Percentiles rank a stretch among this genome's conserved stretches.
phyloP scores from a whole-genome alignment of 2,888 invertebrate genomes.

The Thelaira solivaga region DNA sequence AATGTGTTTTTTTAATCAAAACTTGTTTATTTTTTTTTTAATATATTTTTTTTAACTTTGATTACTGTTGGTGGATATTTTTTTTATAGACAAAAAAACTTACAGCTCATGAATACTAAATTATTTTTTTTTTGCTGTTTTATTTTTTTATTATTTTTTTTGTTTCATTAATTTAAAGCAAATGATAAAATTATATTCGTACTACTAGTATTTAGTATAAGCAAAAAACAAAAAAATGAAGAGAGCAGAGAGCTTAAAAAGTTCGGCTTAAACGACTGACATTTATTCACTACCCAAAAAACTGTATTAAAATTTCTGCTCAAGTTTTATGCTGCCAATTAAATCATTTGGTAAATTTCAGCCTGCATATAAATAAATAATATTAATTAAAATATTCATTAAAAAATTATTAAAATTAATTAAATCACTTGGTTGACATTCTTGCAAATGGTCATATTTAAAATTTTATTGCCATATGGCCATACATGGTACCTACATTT shows the following conservation, averaged over 20 bases:
- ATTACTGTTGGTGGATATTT: neutral
- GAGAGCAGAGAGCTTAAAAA: neutral
- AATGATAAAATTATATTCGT: slow-evolving; percentile 31
- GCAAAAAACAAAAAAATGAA: neutral
- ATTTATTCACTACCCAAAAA: neutral
- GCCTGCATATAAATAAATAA: too few species aligned
- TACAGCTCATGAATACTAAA: slow-evolving; percentile 39
- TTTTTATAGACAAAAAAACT: slow-evolving; percentile 21
- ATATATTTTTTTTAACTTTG: neutral
- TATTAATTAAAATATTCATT: too few species aligned
- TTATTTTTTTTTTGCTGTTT: neutral
- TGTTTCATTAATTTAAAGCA: neutral
- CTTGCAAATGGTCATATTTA: too few species aligned
- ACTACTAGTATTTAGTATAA: too few species aligned
- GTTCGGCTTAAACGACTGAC: neutral
- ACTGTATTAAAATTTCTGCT: too few species aligned
- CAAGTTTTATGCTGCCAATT: too few species aligned
- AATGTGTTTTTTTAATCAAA: slow-evolving; percentile 1
- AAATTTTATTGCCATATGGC: too few species aligned
- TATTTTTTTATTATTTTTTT: neutral
- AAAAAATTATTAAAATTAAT: too few species aligned
- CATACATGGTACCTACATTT: too few species aligned
- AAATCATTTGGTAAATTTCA: too few species aligned
- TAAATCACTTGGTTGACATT: too few species aligned
- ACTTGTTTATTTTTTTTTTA: neutral